These are phyloP conservation scores for Drosophila littoralis DNA, from an alignment of 1,140 invertebrate genomes.

Conservation along the genomic window DNA sequence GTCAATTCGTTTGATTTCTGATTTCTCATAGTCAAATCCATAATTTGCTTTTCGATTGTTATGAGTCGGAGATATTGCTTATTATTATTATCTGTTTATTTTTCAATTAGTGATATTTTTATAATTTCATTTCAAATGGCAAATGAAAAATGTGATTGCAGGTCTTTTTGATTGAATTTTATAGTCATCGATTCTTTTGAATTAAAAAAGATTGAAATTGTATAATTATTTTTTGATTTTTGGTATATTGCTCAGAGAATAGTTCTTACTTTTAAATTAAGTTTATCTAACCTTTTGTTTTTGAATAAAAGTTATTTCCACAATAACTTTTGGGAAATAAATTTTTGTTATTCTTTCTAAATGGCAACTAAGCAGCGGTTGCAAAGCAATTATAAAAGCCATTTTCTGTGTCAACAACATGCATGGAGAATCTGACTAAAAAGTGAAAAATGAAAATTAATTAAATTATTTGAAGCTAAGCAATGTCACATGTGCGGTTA, in stretches of 20 bases:
- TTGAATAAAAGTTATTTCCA: neutral
- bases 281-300: neutral
- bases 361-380: slow-evolving; percentile 30
- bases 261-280: too few relatives aligned
- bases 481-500: slow-evolving; percentile 55
- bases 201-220: too few relatives aligned
- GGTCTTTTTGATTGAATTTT: too few relatives aligned
- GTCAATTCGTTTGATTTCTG: slow-evolving; percentile 4
- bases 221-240: too few relatives aligned
- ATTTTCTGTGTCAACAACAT: slow-evolving; percentile 63
- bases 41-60: neutral
- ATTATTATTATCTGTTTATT: neutral
- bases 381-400: slow-evolving; percentile 63
- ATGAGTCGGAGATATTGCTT: neutral
- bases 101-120: neutral
- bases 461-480: slow-evolving; percentile 67
- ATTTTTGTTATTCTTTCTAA: neutral
- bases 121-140: too few relatives aligned
- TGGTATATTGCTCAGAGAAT: too few relatives aligned
- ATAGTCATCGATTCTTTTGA: too few relatives aligned
- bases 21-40: neutral
- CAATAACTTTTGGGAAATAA: neutral
- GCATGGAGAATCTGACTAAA: slow-evolving; percentile 49
- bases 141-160: too few relatives aligned
- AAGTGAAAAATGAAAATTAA: slow-evolving; percentile 59